phyloP scores from a whole-genome alignment of 2,797 vertebrate species.

The Rhabdophis nuchalis region DNA sequence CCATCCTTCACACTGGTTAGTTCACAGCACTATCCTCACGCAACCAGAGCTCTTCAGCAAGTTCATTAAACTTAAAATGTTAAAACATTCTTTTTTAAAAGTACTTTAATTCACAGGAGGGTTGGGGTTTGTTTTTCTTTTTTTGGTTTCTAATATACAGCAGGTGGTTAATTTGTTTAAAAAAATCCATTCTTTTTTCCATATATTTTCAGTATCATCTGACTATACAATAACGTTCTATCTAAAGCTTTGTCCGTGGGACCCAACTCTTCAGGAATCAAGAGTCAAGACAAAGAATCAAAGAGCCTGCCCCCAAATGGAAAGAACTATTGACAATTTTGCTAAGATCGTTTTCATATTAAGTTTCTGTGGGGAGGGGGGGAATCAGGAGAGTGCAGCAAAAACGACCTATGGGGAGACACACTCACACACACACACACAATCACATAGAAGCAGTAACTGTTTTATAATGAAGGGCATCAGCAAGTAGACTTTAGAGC shows the following conservation, averaged over 20 bases:
- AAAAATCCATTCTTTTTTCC: slow-evolving; percentile 70
- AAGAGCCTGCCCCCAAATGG: slow-evolving; percentile 55
- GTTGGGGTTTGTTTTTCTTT: slow-evolving; percentile 30
- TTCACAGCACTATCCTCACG: slow-evolving; percentile 50
- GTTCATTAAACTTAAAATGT: slow-evolving; percentile 63
- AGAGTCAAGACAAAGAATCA: slow-evolving; percentile 54
- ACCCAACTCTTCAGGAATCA: slow-evolving; percentile 63
- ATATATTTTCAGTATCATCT: slow-evolving; percentile 65
- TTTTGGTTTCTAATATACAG: slow-evolving; percentile 71
- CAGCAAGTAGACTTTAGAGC: slow-evolving; percentile 45
- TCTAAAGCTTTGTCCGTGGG: slow-evolving; percentile 56
- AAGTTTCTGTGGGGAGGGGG: slow-evolving; percentile 62
- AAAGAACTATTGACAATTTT: slow-evolving; percentile 70
- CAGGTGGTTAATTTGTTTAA: slow-evolving; percentile 64
- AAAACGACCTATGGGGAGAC: slow-evolving; percentile 55
- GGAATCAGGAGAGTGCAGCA: slow-evolving; percentile 68
- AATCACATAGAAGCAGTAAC: slow-evolving; percentile 65
- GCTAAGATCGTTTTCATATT: slow-evolving; percentile 64
- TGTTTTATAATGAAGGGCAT: slow-evolving; percentile 60
- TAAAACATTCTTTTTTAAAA: slow-evolving; percentile 72
- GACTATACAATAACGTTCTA: slow-evolving; percentile 71
- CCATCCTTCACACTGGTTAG: slow-evolving; percentile 55
- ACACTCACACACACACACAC: slow-evolving; percentile 37
- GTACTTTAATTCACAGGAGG: slow-evolving; percentile 75
- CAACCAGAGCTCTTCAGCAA: slow-evolving; percentile 60